Evolutionary conservation across 2,888 invertebrate genomes (phyloP).

Genomic region (Heteromyza rotundicornis): DNA sequence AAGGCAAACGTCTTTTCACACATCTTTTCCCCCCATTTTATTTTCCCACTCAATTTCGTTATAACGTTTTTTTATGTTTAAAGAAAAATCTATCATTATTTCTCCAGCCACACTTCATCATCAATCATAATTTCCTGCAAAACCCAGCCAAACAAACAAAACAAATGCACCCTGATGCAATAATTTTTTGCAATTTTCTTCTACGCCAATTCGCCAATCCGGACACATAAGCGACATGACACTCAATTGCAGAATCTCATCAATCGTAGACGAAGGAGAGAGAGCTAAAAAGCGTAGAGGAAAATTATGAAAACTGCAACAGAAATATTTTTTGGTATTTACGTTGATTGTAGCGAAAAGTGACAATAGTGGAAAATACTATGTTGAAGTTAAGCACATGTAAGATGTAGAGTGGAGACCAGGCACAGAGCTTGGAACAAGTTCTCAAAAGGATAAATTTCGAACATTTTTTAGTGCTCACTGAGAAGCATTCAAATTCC

Average conservation of each 20-base stretch:
- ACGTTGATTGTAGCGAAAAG: not conserved
- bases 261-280: constrained; percentile 2
- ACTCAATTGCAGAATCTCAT: constrained; percentile 9
- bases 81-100: not conserved
- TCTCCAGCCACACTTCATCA: not conserved
- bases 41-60: no score
- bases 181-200: not conserved
- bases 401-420: no score
- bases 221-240: not conserved
- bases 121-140: constrained; percentile 8
- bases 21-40: no score
- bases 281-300: not conserved
- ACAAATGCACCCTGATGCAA: not conserved
- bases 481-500: no score
- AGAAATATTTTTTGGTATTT: not conserved
- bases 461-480: no score
- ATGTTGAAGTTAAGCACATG: no score
- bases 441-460: no score
- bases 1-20: no score
- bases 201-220: not conserved
- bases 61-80: no score
- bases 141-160: no score
- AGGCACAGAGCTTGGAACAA: no score
- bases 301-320: not conserved
- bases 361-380: no score